A percentile compares a stretch with the other conserved stretches of the same genome.
Evolutionary conservation across 2,113 vertebrate species (phyloP).

Genomic region (Poecile atricapillus): DNA sequence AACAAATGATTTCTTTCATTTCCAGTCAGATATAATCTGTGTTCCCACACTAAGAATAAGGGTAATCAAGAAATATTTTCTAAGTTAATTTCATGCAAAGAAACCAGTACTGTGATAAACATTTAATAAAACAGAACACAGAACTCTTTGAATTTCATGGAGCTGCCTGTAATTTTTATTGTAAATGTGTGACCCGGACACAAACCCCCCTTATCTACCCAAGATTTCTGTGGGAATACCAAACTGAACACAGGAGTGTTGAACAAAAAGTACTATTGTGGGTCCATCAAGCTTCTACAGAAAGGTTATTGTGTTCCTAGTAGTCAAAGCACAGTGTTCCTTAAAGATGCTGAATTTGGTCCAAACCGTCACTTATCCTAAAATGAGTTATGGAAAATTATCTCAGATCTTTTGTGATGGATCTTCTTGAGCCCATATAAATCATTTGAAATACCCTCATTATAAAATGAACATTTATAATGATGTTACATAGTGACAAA

Average conservation of each 20-base stretch:
- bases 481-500: neutral
- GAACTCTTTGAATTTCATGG: conserved; percentile 24
- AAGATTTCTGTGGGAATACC: conserved; percentile 33
- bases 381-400: neutral
- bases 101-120: neutral
- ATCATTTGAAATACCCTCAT: neutral
- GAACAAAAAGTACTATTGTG: conserved; percentile 41
- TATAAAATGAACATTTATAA: neutral
- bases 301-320: conserved; percentile 34
- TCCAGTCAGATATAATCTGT: conserved; percentile 21
- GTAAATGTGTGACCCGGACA: conserved; percentile 20
- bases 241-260: neutral
- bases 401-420: neutral
- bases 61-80: conserved; percentile 29
- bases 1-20: conserved; percentile 43
- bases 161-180: conserved; percentile 38
- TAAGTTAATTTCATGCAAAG: conserved; percentile 10
- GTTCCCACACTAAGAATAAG: conserved; percentile 30
- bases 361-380: neutral
- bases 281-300: neutral
- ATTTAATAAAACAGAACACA: conserved; percentile 45
- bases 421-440: neutral
- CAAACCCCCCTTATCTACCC: neutral
- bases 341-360: conserved; percentile 5
- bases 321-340: neutral